Percentiles rank a stretch among this genome's conserved stretches.
phyloP scores from a whole-genome alignment of 2,888 invertebrate species.

The Netelia melanura region DNA sequence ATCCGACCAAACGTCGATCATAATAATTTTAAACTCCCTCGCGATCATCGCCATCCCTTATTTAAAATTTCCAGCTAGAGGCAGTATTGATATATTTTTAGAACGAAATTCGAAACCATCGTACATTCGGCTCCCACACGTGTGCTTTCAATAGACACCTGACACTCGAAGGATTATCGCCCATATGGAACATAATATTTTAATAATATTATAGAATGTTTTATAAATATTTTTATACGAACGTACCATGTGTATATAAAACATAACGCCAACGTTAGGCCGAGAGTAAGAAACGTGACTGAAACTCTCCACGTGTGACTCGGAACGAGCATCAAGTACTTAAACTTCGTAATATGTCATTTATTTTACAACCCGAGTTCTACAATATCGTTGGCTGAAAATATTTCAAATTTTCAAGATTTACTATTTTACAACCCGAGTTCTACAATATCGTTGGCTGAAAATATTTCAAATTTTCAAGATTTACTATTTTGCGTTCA shows the following conservation, averaged over 20 bases:
- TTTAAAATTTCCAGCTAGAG: background rate
- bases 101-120: background rate
- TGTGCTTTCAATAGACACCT: background rate
- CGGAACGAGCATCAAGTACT: too few species aligned
- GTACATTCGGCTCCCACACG: background rate
- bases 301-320: too few species aligned
- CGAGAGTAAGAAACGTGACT: too few species aligned
- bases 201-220: background rate
- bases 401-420: too few species aligned
- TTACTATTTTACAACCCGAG: too few species aligned
- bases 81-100: background rate
- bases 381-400: too few species aligned
- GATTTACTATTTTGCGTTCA: too few species aligned
- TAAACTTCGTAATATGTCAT: too few species aligned
- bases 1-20: background rate
- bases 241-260: background rate
- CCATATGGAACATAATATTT: background rate
- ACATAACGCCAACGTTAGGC: background rate
- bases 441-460: too few species aligned
- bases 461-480: too few species aligned
- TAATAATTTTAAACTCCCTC: background rate
- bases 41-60: background rate
- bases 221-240: background rate
- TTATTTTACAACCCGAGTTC: too few species aligned
- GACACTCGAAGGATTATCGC: background rate